Conservation (phyloP, 2,797 vertebrate genomes). For the Sebastes steindachneri region DNA sequence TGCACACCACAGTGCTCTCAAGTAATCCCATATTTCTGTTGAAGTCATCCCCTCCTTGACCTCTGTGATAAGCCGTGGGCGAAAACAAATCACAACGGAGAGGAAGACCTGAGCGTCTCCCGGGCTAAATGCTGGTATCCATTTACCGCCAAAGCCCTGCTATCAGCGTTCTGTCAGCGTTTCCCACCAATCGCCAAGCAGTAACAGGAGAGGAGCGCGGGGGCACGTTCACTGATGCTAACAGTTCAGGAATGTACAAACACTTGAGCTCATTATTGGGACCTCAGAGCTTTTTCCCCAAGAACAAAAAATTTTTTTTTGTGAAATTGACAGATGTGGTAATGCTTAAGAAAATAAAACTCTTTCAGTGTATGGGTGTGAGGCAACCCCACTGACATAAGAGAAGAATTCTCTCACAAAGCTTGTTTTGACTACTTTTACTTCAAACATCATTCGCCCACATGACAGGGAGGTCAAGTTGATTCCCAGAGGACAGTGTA, state of each 20-base stretch:
- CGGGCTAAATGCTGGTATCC: conserved; percentile 6
- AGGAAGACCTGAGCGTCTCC: conserved; percentile 4
- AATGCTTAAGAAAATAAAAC: conserved; percentile 50
- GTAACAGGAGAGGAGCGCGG: conserved; percentile 33
- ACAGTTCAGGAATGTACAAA: conserved; percentile 57
- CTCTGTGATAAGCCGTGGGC: conserved; percentile 24
- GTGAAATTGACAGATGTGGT: conserved; percentile 33
- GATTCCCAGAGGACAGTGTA: conserved; percentile 21
- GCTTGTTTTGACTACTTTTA: conserved; percentile 47
- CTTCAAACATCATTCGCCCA: conserved; percentile 34
- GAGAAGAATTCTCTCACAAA: neutral
- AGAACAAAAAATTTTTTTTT: conserved; percentile 6
- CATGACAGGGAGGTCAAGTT: conserved; percentile 39
- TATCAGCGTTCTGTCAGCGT: conserved; percentile 40
- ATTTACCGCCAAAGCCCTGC: conserved; percentile 34
- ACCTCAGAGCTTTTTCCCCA: conserved; percentile 10
- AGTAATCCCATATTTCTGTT: conserved; percentile 29
- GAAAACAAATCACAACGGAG: conserved; percentile 35
- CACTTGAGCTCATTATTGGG: conserved; percentile 47
- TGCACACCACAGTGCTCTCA: conserved; percentile 30
- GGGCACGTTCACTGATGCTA: conserved; percentile 25
- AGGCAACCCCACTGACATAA: conserved; percentile 14
- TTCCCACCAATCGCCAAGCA: conserved; percentile 35
- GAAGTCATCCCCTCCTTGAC: conserved; percentile 39
- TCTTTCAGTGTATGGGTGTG: conserved; percentile 14